A percentile compares a stretch with the other conserved stretches of the same genome.
Evolutionary conservation across 2,113 vertebrate species (phyloP).

Genomic region (Phalacrocorax aristotelis): DNA sequence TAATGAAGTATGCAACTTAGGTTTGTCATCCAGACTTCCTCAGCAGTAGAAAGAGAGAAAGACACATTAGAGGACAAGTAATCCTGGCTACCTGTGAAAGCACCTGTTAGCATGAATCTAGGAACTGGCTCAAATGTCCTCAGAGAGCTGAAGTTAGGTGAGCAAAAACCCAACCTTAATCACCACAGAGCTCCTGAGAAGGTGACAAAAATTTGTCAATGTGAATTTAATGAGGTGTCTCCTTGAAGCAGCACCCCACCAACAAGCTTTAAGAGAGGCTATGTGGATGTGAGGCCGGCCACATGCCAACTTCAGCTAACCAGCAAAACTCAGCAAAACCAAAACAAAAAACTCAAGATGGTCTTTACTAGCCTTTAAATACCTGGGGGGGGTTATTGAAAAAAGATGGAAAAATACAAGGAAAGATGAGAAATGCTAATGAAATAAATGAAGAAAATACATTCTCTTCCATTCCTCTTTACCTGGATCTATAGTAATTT

Average conservation of each 20-base stretch:
- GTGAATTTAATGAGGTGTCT: neutral
- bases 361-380: constrained; percentile 26
- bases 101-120: neutral
- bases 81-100: neutral
- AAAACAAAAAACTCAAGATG: neutral
- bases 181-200: neutral
- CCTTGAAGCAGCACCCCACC: neutral
- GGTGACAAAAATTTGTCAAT: neutral
- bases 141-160: neutral
- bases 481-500: constrained; percentile 62
- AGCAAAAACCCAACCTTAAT: neutral
- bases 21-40: neutral
- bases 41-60: neutral
- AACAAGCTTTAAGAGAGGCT: neutral
- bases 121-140: neutral
- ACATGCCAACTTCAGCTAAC: neutral
- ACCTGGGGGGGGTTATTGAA: fast-evolving
- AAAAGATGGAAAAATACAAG: neutral
- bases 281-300: neutral
- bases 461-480: constrained; percentile 33
- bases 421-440: constrained; percentile 42
- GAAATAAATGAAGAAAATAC: constrained; percentile 38
- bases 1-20: neutral
- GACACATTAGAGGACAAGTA: neutral
- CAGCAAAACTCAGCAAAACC: neutral